Evolutionary conservation across 2,797 vertebrate genomes (phyloP), one percentile per base, ranked within the genome.

Genomic region (Sarcoramphus papa): DNA sequence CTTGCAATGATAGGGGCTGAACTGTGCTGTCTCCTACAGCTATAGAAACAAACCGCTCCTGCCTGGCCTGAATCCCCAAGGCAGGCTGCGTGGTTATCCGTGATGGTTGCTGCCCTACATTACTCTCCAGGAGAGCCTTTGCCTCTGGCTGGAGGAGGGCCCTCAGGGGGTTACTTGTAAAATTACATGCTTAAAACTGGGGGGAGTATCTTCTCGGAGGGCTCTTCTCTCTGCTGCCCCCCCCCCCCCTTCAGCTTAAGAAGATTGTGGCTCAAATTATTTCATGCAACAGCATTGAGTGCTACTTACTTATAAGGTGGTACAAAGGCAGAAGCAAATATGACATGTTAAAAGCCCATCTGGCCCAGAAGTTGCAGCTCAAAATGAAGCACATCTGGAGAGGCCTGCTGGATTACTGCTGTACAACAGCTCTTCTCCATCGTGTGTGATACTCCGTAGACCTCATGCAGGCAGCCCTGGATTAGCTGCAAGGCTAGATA

Each of bases 201-300:
- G 6, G 14, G 13, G 3, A 11, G 3, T 59, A 11, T 51, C 56
- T 74, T 63, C 53, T 37, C 7, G 0, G 63, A 83, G 21, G 14
- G 21, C 8, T 10, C 10, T 41, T 69, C 43, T 47, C 7, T 56
- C 51, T 85, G 57, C 53, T 13, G 10, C 12, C 11, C 9, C 3
- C 5, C 16, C 18, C 17, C 7, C 3, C 21, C 35, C n/a, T 14
- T 33, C 37, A 60, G 5, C 0, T 48, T 51, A 25, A 51, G 43
- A 30, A 57, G 40, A 13, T 0, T 8, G 24, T 24, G 37, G 14
- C 30, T 85, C 25, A 23, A 12, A 27, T 83, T 70, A 22, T 60
- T 88, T 35, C 7, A 0, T 14, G 50, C 14, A 45, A 21, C 37
- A 37, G 9, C 37, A 53, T 2, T 0, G 0, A 48, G 31, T 10